A percentile compares a stretch with the other conserved stretches of the same genome.
These are phyloP conservation scores for Hipposideros larvatus DNA, from an alignment of 2,797 vertebrate genomes.

Conservation along the genomic window DNA sequence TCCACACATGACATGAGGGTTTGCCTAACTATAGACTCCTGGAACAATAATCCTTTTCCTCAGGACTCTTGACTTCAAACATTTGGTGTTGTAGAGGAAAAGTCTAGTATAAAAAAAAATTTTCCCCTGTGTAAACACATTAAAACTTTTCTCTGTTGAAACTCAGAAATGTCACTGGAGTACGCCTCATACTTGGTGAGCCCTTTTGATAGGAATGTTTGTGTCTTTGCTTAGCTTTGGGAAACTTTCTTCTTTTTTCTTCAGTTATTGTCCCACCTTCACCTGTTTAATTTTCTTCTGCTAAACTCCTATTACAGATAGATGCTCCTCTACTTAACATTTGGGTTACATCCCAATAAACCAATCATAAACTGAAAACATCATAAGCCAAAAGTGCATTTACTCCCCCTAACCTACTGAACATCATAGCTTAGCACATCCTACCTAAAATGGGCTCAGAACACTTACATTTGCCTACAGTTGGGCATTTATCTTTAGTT, in stretches of 20 bases:
- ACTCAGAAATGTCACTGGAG: not conserved
- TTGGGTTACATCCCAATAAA: not conserved
- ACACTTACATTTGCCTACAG: no score
- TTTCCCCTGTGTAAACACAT: not conserved
- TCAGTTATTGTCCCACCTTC: not conserved
- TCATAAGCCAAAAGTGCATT: not conserved
- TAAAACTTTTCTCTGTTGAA: not conserved
- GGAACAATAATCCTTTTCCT: not conserved
- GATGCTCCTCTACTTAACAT: not conserved
- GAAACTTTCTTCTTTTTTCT: not conserved
- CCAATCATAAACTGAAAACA: not conserved
- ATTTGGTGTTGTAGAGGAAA: not conserved
- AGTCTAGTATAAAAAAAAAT: not conserved
- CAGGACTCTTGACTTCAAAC: not conserved
- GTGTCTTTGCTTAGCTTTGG: not conserved
- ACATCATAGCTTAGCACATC: not conserved
- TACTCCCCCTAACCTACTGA: not conserved
- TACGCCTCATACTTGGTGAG: not conserved
- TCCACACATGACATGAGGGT: not conserved
- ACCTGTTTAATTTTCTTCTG: not conserved
- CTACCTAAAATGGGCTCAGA: not conserved
- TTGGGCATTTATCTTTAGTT: no score
- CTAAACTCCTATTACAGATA: not conserved
- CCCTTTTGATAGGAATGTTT: not conserved
- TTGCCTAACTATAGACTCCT: not conserved